Base-by-base conservation (phyloP, 2,113 vertebrate genomes). In the Benitochromis conjunctus region DNA sequence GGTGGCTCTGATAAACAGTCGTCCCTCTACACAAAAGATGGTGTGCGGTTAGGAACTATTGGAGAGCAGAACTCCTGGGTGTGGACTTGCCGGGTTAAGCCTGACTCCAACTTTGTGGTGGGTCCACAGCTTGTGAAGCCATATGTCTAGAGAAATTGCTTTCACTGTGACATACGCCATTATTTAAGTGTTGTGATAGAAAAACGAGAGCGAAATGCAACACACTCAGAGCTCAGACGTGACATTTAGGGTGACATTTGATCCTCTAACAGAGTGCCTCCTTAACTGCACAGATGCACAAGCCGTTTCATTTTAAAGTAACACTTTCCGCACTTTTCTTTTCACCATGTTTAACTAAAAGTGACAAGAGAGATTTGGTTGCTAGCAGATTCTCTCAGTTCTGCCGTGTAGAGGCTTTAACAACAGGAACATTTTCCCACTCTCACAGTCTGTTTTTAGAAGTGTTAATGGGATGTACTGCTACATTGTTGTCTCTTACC, bases 101-200 rank as follows among this genome's bases (percentile, higher is more conserved):
- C 99, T 1, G 98, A 99, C 86, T 99, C 98, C 88, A 99, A 98
- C 96, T 99, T 98, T 5, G 98, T 99, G 97, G 99, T 99, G 92
- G 96, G 97, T 93, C 54, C 36, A 21, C 69, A 71, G 71, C 81
- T 76, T 38, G 54, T 71, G 24, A 82, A 82, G 14, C 18, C 43
- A 69, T 79, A 48, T 80, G 46, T 89, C 71, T 34, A 36, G 11
- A 81, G 19, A 83, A 86, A 76, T 9, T 34, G 26, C 71, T 76
- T 10, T 53, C 26, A 53, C 46, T 53, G 71, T 76, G 46, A 76
- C 46, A 53, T 34, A 51, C 4, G 18, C 26, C 26, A n/a, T 76
- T 76, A 76, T 53, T 76, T 34, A 76, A 76, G 26, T 31, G 58
- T 46, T 56, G 31, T 41, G 53, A 85, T 38, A 85, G 48, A 64